phyloP scores from a whole-genome alignment of 2,888 invertebrate genomes.

The Rhagonycha fulva region DNA sequence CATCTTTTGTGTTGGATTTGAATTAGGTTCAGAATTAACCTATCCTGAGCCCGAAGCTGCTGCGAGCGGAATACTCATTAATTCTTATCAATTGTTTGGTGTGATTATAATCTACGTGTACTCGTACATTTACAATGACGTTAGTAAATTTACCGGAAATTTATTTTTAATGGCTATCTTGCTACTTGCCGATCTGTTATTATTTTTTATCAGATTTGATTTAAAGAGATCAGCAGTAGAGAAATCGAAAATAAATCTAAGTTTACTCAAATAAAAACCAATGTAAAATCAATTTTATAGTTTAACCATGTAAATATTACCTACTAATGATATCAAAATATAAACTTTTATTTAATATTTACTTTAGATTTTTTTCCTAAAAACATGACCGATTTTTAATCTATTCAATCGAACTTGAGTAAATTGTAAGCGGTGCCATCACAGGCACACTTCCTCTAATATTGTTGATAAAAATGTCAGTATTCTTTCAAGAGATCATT shows the following conservation, averaged over 20 bases:
- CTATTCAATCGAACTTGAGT: too few relatives aligned
- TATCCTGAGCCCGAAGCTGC: background rate
- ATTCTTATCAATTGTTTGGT: background rate
- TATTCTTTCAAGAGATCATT: too few relatives aligned
- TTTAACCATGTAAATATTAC: too few relatives aligned
- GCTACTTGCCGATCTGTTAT: background rate
- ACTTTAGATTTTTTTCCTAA: too few relatives aligned
- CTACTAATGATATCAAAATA: too few relatives aligned
- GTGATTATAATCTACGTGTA: background rate
- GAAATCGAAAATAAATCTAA: background rate
- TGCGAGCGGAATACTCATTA: background rate
- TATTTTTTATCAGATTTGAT: background rate
- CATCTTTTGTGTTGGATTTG: background rate
- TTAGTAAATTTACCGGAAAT: background rate
- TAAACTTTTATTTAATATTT: too few relatives aligned
- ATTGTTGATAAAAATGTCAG: too few relatives aligned
- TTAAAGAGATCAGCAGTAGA: background rate
- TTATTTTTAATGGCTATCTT: background rate
- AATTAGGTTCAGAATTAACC: background rate
- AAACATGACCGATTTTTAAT: too few relatives aligned
- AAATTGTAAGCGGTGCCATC: too few relatives aligned
- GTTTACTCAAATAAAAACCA: too few relatives aligned
- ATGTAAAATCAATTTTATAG: too few relatives aligned
- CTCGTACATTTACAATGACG: background rate
- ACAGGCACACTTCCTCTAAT: too few relatives aligned